These are phyloP conservation scores for Tetrao urogallus DNA, from an alignment of 2,113 vertebrate genomes.

Conservation along the genomic window DNA sequence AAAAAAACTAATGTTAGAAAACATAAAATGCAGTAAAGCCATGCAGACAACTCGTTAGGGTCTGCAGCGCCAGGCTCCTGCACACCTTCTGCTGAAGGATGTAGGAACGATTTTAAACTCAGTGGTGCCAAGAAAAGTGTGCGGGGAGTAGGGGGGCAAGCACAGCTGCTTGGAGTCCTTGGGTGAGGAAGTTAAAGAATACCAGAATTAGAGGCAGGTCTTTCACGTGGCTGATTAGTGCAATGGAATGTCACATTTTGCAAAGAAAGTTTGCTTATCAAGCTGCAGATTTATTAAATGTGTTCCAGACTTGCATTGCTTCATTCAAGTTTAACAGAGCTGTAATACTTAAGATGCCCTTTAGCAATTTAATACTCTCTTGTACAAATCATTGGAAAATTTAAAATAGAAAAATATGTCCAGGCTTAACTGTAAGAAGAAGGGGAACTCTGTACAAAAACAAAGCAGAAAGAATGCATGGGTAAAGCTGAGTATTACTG, in stretches of 20 bases:
- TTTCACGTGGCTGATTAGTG: slow-evolving; percentile 43
- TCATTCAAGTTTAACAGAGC: slow-evolving; percentile 43
- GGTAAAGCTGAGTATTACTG: slow-evolving; percentile 41
- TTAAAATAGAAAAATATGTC: slow-evolving; percentile 67
- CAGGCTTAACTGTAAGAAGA: slow-evolving; percentile 61
- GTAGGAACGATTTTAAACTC: slow-evolving; percentile 1
- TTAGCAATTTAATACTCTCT: slow-evolving; percentile 50
- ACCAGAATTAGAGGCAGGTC: slow-evolving; percentile 14
- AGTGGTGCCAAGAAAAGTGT: background rate
- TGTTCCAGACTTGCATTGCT: slow-evolving; percentile 37
- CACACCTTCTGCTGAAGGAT: slow-evolving; percentile 27
- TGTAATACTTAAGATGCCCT: slow-evolving; percentile 47
- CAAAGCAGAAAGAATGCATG: slow-evolving; percentile 61
- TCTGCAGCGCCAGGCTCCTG: background rate
- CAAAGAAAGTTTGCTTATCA: slow-evolving; percentile 22
- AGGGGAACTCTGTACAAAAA: slow-evolving; percentile 42
- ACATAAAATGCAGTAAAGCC: background rate
- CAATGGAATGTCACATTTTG: slow-evolving; percentile 32
- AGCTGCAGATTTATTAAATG: slow-evolving; percentile 47
- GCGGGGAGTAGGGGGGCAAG: background rate
- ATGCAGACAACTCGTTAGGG: background rate
- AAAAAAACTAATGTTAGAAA: background rate
- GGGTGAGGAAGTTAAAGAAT: slow-evolving; percentile 27
- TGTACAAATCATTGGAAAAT: slow-evolving; percentile 68
- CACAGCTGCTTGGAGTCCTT: background rate